Evolutionary conservation across 2,888 invertebrate genomes (phyloP).

Genomic region (Drosophila kanekoi): DNA sequence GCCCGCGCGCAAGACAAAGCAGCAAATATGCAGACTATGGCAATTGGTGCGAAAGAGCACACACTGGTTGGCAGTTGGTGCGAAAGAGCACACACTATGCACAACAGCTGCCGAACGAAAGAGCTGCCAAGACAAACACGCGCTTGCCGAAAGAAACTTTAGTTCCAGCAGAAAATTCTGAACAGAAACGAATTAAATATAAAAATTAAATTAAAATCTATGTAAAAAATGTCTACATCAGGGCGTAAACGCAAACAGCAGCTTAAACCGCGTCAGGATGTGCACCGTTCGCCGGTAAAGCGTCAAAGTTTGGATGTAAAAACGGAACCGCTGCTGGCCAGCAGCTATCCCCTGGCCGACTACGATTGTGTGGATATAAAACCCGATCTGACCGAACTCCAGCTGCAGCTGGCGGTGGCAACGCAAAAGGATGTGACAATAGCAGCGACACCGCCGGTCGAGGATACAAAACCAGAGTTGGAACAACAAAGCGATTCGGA

Average conservation of each 20-base stretch:
- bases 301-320: slow-evolving; percentile 56
- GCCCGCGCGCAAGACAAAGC: slow-evolving; percentile 56
- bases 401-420: slow-evolving; percentile 44
- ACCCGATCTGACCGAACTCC: slow-evolving; percentile 64
- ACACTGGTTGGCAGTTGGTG: slow-evolving; percentile 35
- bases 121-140: slow-evolving; percentile 69
- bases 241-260: slow-evolving; percentile 66
- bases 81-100: slow-evolving; percentile 67
- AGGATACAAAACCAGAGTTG: slow-evolving; percentile 37
- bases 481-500: slow-evolving; percentile 73
- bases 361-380: slow-evolving; percentile 64
- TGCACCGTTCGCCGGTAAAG: slow-evolving; percentile 57
- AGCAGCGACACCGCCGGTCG: background rate
- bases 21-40: slow-evolving; percentile 30
- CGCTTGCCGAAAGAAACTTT: slow-evolving; percentile 46
- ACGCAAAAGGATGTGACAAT: slow-evolving; percentile 14
- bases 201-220: slow-evolving; percentile 4
- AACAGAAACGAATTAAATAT: slow-evolving; percentile 9
- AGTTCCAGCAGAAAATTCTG: slow-evolving; percentile 35
- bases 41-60: slow-evolving; percentile 63
- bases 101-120: slow-evolving; percentile 46
- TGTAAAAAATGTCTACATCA: slow-evolving; percentile 47
- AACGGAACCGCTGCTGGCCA: slow-evolving; percentile 41
- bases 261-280: slow-evolving; percentile 60
- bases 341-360: slow-evolving; percentile 59